Evolutionary conservation across 2,113 vertebrate species (phyloP).

Genomic region (Ophthalmolycus amberensis): DNA sequence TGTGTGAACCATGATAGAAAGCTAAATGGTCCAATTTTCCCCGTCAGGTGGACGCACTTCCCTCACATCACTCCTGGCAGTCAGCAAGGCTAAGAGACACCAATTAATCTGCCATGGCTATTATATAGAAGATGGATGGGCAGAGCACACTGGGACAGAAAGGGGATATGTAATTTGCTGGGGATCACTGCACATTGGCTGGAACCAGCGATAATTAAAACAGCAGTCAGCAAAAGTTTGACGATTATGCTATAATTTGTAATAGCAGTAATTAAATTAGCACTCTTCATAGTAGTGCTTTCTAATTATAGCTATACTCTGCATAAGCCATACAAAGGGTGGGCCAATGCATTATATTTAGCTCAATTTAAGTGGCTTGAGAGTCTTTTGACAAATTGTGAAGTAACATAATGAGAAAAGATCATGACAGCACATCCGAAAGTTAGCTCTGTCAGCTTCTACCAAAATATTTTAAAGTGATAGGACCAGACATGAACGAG

Average conservation of each 20-base stretch:
- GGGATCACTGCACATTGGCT: slow-evolving; percentile 50
- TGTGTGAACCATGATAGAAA: slow-evolving; percentile 52
- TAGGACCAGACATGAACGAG: not conserved
- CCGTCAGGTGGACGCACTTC: slow-evolving; percentile 42
- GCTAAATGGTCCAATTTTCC: slow-evolving; percentile 64
- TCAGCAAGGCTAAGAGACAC: slow-evolving; percentile 62
- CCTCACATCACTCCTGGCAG: slow-evolving; percentile 60
- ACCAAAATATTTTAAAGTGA: slow-evolving; percentile 9
- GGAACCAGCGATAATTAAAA: slow-evolving; percentile 58
- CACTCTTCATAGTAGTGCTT: slow-evolving; percentile 37
- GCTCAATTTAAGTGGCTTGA: slow-evolving; percentile 29
- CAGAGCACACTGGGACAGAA: slow-evolving; percentile 41
- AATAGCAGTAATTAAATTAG: slow-evolving; percentile 57
- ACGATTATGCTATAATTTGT: slow-evolving; percentile 62
- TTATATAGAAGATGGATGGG: slow-evolving; percentile 57
- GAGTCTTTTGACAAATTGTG: slow-evolving; percentile 41
- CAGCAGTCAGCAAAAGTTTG: slow-evolving; percentile 63
- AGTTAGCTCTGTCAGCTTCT: slow-evolving; percentile 31
- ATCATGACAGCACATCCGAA: slow-evolving; percentile 25
- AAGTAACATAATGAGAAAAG: slow-evolving; percentile 27
- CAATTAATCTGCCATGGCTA: slow-evolving; percentile 66
- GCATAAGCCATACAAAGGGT: slow-evolving; percentile 1
- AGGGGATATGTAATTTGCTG: slow-evolving; percentile 54
- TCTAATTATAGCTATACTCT: slow-evolving; percentile 50
- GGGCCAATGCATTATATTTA: slow-evolving; percentile 30